These are phyloP conservation scores for Elymnias hypermnestra DNA, from an alignment of 1,140 invertebrate genomes.

Conservation along the genomic window DNA sequence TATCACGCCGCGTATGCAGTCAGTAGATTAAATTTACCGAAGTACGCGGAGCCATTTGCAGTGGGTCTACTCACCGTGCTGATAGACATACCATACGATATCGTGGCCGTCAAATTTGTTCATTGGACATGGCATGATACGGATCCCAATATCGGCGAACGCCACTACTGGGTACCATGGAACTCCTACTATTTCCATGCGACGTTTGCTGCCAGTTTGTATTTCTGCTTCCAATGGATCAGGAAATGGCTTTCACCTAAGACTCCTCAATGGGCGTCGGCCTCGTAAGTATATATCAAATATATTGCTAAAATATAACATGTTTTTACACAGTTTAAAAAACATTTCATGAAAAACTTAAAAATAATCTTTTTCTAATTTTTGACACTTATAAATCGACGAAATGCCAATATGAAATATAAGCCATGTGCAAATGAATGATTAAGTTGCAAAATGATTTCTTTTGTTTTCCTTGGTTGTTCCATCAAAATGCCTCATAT, in stretches of 20 bases:
- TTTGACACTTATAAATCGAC: no score
- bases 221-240: conserved; percentile 80
- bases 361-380: no score
- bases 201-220: conserved; percentile 84
- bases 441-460: no score
- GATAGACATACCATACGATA: conserved; percentile 89
- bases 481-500: no score
- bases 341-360: no score
- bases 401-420: no score
- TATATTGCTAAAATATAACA: no score
- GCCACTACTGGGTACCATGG: conserved; percentile 87
- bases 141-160: conserved; percentile 87
- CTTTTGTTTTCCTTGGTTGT: no score
- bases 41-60: conserved; percentile 83
- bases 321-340: no score
- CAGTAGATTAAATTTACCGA: conserved; percentile 79
- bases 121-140: conserved; percentile 94
- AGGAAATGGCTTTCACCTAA: conserved; percentile 75
- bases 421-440: no score
- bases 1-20: conserved; percentile 83
- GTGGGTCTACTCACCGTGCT: conserved; percentile 85
- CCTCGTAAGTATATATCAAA: conserved; percentile 44
- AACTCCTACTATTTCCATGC: conserved; percentile 91
- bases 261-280: conserved; percentile 72
- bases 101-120: conserved; percentile 86